Evolutionary conservation across 2,888 invertebrate species (phyloP), one percentile per base, ranked within the genome.

Genomic region (Zootermopsis nevadensis): DNA sequence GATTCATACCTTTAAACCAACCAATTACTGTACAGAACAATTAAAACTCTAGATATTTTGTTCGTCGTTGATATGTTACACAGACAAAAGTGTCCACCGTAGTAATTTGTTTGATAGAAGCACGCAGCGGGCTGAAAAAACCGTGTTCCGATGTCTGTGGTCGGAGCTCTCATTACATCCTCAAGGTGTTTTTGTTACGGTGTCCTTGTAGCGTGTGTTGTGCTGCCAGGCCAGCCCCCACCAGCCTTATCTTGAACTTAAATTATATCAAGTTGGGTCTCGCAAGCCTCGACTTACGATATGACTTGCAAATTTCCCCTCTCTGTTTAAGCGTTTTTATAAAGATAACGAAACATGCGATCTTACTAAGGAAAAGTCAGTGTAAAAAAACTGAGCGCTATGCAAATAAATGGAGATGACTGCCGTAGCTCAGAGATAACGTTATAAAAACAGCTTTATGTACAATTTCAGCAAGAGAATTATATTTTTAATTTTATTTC

Each of bases 291-390:
- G 3, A n/a, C 31, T 38, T 74, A 38, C n/a, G 74, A 74, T 38
- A 74, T 74, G 74, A 74, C 74, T 74, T 74, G 74, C 74, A 74
- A 38, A 74, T 74, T 74, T 38, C 38, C 74, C n/a, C 3, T 74
- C 74, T 74, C 74, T 74, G n/a, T 74, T 74, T 74, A 74, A 42
- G 38, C 42, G 38, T 74, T 74, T 74, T 74, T 74, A 74, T 42
- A 42, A 74, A 74, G 74, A 74, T 74, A 74, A 74, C 38, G n/a
- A 74, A 74, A 74, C 74, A 74, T n/a, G 74, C 74, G 38, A 74
- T 74, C 74, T 74, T 38, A 27, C n/a, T n/a, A 7, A 74, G 38
- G 38, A 74, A 74, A 74, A 33, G n/a, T n/a, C 35, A 10, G 24
- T n/a, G 15, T n/a, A 38, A n/a, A 74, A n/a, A 74, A n/a, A 74